phyloP scores from a whole-genome alignment of 2,888 invertebrate genomes.

The Leptodirus hochenwartii region DNA sequence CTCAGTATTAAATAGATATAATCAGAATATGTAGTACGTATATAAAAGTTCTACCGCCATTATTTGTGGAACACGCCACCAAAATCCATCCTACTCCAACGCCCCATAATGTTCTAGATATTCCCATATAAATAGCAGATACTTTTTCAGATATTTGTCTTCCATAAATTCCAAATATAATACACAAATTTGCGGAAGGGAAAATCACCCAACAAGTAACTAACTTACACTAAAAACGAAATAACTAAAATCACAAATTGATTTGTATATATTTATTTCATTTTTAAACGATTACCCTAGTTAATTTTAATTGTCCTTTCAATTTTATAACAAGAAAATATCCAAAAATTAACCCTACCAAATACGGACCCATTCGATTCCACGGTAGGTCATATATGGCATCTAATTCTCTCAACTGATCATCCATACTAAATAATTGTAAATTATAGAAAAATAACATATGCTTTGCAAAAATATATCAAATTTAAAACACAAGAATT shows the following conservation, averaged over 20 bases:
- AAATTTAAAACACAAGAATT: too few species aligned
- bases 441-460: too few species aligned
- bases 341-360: constrained; percentile 29
- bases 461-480: too few species aligned
- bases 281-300: constrained; percentile 14
- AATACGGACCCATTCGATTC: constrained; percentile 31
- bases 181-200: constrained; percentile 24
- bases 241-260: background rate
- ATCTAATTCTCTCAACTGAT: constrained; percentile 22
- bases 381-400: constrained; percentile 32
- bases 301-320: constrained; percentile 18
- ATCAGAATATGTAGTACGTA: too few species aligned
- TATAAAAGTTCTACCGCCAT: constrained; percentile 28
- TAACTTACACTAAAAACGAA: constrained; percentile 18
- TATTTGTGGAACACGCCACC: constrained; percentile 33
- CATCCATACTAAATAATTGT: constrained; percentile 26
- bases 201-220: constrained; percentile 24
- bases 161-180: constrained; percentile 26
- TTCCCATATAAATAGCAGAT: constrained; percentile 30
- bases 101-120: constrained; percentile 34
- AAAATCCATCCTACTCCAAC: constrained; percentile 36
- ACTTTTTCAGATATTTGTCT: constrained; percentile 27
- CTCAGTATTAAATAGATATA: too few species aligned
- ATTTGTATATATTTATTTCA: background rate
- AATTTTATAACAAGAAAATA: constrained; percentile 26